Percentiles rank a stretch among this genome's conserved stretches.
These are phyloP conservation scores for Catharus fuscescens DNA, from an alignment of 2,113 vertebrate genomes.

Conservation along the genomic window DNA sequence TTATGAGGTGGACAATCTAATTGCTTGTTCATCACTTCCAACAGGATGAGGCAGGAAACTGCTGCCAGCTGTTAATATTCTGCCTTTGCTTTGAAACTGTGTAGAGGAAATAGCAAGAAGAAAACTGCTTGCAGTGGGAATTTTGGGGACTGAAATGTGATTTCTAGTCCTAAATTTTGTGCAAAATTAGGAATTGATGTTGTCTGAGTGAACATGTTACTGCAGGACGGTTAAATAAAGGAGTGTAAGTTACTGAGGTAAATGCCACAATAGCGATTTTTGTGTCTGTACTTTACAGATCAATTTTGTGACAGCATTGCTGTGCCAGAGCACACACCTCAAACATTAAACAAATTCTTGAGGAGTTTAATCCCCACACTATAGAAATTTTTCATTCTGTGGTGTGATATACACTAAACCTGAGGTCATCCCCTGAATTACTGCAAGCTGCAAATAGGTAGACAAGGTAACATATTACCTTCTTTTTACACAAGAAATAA, in stretches of 20 bases:
- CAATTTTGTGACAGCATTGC: not conserved
- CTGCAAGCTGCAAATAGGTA: not conserved
- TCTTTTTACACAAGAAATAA: not conserved
- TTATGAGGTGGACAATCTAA: not conserved
- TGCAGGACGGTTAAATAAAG: not conserved
- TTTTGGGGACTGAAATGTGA: not conserved
- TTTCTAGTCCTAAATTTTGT: not conserved
- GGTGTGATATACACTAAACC: not conserved
- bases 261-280: not conserved
- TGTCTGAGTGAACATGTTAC: not conserved
- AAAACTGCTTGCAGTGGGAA: not conserved
- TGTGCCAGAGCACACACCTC: not conserved
- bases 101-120: not conserved
- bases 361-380: not conserved
- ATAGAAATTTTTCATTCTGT: not conserved
- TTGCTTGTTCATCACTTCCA: not conserved
- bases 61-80: not conserved
- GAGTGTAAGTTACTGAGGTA: not conserved
- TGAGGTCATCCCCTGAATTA: not conserved
- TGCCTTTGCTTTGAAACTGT: not conserved
- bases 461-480: not conserved
- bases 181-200: not conserved
- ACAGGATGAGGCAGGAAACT: not conserved
- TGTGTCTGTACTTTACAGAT: not conserved
- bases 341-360: not conserved